Evolutionary conservation across 2,797 vertebrate genomes (phyloP).

Genomic region (Discoglossus pictus): DNA sequence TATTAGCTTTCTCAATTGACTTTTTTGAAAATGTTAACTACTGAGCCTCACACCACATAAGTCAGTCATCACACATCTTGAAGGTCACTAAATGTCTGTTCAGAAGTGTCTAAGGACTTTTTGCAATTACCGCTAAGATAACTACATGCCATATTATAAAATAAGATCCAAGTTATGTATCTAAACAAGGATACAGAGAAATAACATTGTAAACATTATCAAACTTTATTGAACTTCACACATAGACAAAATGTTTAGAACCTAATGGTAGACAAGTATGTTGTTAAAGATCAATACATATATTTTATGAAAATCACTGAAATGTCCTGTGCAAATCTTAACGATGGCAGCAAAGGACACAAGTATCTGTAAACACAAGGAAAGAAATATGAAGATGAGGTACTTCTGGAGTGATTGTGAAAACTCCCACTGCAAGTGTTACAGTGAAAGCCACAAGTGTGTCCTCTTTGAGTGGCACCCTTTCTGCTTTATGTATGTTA

Average conservation of each 20-base stretch:
- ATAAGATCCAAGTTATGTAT: no score
- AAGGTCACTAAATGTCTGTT: no score
- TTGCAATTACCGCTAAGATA: no score
- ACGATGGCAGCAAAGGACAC: slow-evolving; percentile 61
- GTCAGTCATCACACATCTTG: no score
- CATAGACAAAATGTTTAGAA: slow-evolving; percentile 11
- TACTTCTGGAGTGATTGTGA: slow-evolving; percentile 53
- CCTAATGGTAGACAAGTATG: background rate
- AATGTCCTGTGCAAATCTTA: slow-evolving; percentile 52
- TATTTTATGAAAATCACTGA: slow-evolving; percentile 7
- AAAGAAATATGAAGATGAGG: slow-evolving; percentile 54
- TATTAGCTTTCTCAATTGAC: no score
- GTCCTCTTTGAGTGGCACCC: slow-evolving; percentile 53
- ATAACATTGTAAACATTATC: slow-evolving; percentile 37
- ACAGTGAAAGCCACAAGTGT: slow-evolving; percentile 46
- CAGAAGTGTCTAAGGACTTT: no score
- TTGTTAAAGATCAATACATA: background rate
- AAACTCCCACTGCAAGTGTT: no score
- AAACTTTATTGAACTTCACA: slow-evolving; percentile 35
- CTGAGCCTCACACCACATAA: no score
- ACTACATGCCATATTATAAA: no score
- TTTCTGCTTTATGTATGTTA: slow-evolving; percentile 58
- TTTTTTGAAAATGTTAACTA: no score
- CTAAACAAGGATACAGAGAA: no score
- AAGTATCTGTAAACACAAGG: slow-evolving; percentile 43